Conservation (phyloP, 2,888 invertebrate genomes). For the Phania funesta region DNA sequence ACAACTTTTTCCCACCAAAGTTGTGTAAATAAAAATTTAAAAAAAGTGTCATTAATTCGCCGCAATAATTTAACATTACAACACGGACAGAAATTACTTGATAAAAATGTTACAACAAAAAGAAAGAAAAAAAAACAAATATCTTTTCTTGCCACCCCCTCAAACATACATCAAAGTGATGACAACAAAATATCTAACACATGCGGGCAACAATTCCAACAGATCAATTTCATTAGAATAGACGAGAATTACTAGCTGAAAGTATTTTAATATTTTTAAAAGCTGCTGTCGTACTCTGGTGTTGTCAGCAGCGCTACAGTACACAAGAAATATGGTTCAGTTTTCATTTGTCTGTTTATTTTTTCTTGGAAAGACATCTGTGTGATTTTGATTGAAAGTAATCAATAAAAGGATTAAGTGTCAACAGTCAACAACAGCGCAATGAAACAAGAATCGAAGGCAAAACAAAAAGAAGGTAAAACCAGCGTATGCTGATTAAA, state of each 20-base stretch:
- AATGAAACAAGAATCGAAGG: background rate
- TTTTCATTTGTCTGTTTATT: background rate
- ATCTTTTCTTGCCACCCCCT: background rate
- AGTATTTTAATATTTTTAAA: conserved; percentile 26
- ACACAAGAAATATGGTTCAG: background rate
- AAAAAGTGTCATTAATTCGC: conserved; percentile 15
- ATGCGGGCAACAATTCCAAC: background rate
- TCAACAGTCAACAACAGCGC: conserved; percentile 33
- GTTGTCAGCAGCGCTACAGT: background rate
- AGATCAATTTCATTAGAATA: background rate
- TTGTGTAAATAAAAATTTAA: no score
- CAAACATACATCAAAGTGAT: conserved; percentile 22
- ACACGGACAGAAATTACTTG: background rate
- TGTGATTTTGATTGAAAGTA: conserved; percentile 53
- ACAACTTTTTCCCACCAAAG: no score
- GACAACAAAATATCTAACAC: conserved; percentile 38
- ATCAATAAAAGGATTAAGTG: conserved; percentile 66
- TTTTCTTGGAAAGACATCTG: conserved; percentile 43
- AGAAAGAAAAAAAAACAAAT: no score
- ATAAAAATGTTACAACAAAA: conserved; percentile 3
- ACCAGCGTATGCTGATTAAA: background rate
- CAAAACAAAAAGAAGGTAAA: background rate
- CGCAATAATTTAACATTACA: conserved; percentile 10
- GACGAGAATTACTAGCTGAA: background rate
- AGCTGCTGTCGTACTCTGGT: background rate